phyloP scores from a whole-genome alignment of 2,888 invertebrate species.

The Dorcus hopei region DNA sequence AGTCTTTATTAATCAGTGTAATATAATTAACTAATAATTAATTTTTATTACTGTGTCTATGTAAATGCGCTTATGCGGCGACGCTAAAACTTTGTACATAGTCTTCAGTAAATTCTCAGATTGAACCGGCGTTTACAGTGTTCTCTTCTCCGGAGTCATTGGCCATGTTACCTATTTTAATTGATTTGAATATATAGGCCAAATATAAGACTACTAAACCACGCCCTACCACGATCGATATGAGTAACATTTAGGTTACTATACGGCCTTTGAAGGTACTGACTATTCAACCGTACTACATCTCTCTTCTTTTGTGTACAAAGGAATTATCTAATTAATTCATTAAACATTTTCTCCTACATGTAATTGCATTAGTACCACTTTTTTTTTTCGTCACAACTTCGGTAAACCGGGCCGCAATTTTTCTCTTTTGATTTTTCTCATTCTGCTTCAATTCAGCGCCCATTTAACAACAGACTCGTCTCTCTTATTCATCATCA shows the following conservation, averaged over 20 bases:
- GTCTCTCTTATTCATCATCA: too few species aligned
- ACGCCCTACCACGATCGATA: conserved; percentile 43
- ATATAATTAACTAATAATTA: too few species aligned
- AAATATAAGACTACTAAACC: conserved; percentile 33
- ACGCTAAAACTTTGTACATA: neutral
- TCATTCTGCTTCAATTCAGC: too few species aligned
- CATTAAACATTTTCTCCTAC: conserved; percentile 10
- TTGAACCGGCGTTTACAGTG: conserved; percentile 14
- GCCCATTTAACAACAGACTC: too few species aligned
- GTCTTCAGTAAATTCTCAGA: neutral
- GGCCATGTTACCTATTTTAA: conserved; percentile 28
- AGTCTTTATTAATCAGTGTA: too few species aligned
- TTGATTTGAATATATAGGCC: conserved; percentile 36
- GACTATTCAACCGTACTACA: conserved; percentile 33
- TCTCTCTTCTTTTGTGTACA: conserved; percentile 33
- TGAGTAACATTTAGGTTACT: conserved; percentile 40
- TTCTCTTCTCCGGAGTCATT: conserved; percentile 16
- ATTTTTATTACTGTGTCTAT: too few species aligned
- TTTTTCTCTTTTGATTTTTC: neutral
- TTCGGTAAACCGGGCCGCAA: neutral
- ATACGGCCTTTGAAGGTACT: conserved; percentile 37
- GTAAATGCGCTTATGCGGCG: too few species aligned
- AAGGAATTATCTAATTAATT: conserved; percentile 26
- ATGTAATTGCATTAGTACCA: conserved; percentile 7
- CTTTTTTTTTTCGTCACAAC: neutral